Evolutionary conservation across 2,797 vertebrate species (phyloP), one percentile per base, ranked within the genome.

Genomic region (Lepilemur septentrionalis): DNA sequence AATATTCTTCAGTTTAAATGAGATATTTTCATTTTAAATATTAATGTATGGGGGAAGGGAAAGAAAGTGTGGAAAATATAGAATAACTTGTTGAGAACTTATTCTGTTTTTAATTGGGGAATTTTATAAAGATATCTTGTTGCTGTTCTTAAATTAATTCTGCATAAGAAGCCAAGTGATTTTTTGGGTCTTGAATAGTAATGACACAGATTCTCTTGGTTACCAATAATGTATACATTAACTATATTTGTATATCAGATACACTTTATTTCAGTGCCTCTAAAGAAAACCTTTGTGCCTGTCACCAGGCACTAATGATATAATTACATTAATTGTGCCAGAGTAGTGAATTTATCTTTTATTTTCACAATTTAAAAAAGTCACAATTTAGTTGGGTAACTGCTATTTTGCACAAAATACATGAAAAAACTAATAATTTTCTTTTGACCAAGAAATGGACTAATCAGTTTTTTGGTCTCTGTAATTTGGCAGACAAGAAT

Each of bases 131-230:
- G 94, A 87, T 92, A 96, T 90, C 84, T 97, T 96, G 65, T 92
- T 96, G 78, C 89, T 90, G 84, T 92, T 97, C 92, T 90, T 92
- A 95, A 97, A 96, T 97, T 93, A 94, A 96, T 95, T 93, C 86
- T 95, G 63, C 83, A 75, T 89, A 81, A 94, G 89, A 96, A 95
- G 97, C 83, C 93, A 97, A 97, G 76, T 93, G 72, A 84, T 97
- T 96, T 97, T 96, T 94, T 80, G 86, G 91, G 91, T 95, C 91
- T 94, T 97, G 94, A 96, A 97, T 92, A 97, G 95, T 96, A 96
- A 96, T 96, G 93, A 97, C 52, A 83, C 57, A 96, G 72, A 97
- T 75, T 96, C 87, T 96, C 89, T 90, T 95, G 38, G 38, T 38
- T 88, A 94, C 86, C 94, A 97, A 92, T 94, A 95, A 97, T 25